phyloP scores from a whole-genome alignment of 1,140 invertebrate genomes.

The Globodera rostochiensis region DNA sequence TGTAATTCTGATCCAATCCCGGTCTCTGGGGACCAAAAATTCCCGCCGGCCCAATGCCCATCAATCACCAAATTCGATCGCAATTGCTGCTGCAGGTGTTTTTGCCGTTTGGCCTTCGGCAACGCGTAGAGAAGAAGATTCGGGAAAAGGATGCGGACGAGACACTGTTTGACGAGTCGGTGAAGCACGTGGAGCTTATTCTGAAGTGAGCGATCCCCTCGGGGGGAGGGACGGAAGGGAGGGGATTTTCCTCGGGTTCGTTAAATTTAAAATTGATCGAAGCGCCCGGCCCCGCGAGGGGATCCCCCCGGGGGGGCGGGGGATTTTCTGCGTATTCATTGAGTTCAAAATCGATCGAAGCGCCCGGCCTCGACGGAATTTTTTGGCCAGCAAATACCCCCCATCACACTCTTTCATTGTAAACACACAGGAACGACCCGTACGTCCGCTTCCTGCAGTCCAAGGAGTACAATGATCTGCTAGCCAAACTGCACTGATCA shows the following conservation, averaged over 20 bases:
- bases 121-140: constrained; percentile 54
- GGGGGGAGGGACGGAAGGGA: neutral
- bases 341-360: no score
- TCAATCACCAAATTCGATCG: neutral
- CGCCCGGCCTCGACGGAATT: no score
- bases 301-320: neutral
- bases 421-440: constrained; percentile 41
- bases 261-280: no score
- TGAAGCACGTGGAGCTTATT: constrained; percentile 64
- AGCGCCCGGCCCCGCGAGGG: neutral
- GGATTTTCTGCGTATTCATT: neutral
- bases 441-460: constrained; percentile 63
- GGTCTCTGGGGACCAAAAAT: no score
- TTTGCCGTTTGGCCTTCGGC: constrained; percentile 62
- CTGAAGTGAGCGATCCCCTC: constrained; percentile 50
- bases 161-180: constrained; percentile 62
- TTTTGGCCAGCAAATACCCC: no score
- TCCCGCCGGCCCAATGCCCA: no score
- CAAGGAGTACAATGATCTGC: constrained; percentile 56
- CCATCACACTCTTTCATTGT: neutral
- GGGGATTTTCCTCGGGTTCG: neutral
- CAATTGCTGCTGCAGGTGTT: constrained; percentile 47
- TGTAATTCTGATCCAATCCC: no score
- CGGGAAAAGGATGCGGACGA: constrained; percentile 63
- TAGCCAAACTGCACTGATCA: constrained; percentile 50